Conservation (phyloP, 1,140 invertebrate species). For the Caenorhabditis briggsae region DNA sequence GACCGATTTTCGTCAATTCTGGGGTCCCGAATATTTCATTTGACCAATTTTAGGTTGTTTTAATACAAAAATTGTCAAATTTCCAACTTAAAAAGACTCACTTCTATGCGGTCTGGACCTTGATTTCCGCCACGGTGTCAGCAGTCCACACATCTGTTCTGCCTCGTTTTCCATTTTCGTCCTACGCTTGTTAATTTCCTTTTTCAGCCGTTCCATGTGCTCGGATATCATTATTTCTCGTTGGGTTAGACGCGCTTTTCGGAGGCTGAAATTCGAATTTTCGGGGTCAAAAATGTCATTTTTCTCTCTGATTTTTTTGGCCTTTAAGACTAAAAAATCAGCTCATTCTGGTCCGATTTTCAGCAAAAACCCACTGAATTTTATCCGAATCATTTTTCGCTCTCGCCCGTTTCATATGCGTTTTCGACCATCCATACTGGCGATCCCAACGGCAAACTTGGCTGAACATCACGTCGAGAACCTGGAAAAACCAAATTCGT, state of each 20-base stretch:
- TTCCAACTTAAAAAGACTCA: background rate
- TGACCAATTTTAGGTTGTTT: too few relatives aligned
- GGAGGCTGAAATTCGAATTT: background rate
- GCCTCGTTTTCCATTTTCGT: slow-evolving; percentile 59
- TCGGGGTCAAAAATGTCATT: too few relatives aligned
- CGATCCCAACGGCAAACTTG: slow-evolving; percentile 63
- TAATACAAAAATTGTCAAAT: too few relatives aligned
- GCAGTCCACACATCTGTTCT: slow-evolving; percentile 47
- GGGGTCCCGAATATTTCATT: too few relatives aligned
- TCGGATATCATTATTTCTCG: slow-evolving; percentile 50
- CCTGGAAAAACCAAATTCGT: background rate
- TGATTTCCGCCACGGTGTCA: slow-evolving; percentile 58
- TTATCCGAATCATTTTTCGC: slow-evolving; percentile 43
- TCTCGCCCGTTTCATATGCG: slow-evolving; percentile 42
- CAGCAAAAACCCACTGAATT: slow-evolving; percentile 2
- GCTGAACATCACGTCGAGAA: slow-evolving; percentile 50
- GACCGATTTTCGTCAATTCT: too few relatives aligned
- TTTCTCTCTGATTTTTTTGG: too few relatives aligned
- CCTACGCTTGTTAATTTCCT: slow-evolving; percentile 62
- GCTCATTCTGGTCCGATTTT: too few relatives aligned
- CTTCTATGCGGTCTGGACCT: slow-evolving; percentile 20
- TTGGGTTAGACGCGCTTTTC: slow-evolving; percentile 17
- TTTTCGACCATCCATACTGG: slow-evolving; percentile 60
- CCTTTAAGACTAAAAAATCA: too few relatives aligned
- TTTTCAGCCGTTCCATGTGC: slow-evolving; percentile 60